These are phyloP conservation scores for Lagorchestes hirsutus DNA, from an alignment of 2,797 vertebrate species.

Conservation along the genomic window DNA sequence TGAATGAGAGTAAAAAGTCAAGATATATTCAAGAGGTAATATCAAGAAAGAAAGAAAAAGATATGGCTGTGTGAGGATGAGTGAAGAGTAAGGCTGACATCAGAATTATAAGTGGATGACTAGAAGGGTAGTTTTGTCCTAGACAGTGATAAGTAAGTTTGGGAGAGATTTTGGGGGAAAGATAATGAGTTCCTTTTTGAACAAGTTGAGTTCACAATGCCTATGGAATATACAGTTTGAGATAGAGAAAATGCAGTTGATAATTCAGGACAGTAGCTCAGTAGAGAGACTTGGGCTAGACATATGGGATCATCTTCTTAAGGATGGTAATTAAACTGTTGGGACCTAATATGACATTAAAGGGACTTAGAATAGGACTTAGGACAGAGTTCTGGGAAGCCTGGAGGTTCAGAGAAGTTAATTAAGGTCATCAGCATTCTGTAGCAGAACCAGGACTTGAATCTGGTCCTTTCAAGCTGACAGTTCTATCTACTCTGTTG, in stretches of 20 bases:
- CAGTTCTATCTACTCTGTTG: background rate
- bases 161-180: background rate
- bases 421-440: background rate
- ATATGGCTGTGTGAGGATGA: background rate
- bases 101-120: background rate
- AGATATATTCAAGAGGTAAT: background rate
- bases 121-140: background rate
- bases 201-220: background rate
- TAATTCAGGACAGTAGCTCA: background rate
- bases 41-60: background rate
- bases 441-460: background rate
- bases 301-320: background rate
- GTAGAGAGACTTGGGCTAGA: background rate
- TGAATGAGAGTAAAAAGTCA: background rate
- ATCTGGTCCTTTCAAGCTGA: background rate
- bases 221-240: background rate
- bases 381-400: background rate
- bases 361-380: background rate
- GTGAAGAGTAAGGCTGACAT: background rate
- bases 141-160: background rate
- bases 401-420: background rate
- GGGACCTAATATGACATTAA: background rate
- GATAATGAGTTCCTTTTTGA: background rate
- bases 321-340: background rate
- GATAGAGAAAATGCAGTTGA: background rate